Evolutionary conservation across 2,797 vertebrate species (phyloP).

Genomic region (Gallinago solitaria): DNA sequence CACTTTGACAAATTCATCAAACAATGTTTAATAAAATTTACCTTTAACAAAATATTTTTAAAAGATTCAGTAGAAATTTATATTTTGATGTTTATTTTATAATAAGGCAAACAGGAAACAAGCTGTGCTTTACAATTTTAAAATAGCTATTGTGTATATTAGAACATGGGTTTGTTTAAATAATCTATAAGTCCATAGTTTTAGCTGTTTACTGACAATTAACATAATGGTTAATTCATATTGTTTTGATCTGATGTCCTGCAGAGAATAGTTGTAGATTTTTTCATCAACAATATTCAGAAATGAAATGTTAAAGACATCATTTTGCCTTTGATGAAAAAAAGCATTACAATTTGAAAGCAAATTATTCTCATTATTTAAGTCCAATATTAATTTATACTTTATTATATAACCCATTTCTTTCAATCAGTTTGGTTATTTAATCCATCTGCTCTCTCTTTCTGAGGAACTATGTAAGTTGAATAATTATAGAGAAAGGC

Average conservation of each 20-base stretch:
- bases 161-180: background rate
- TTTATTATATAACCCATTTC: constrained; percentile 1
- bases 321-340: constrained; percentile 31
- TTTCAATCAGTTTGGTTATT: constrained; percentile 27
- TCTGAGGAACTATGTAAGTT: background rate
- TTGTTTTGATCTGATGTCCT: constrained; percentile 14
- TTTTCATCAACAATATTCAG: background rate
- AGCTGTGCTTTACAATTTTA: background rate
- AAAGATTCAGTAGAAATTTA: background rate
- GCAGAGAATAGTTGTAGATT: background rate
- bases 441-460: constrained; percentile 6
- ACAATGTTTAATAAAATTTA: background rate
- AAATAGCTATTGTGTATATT: background rate
- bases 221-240: background rate
- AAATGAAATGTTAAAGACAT: background rate
- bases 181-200: background rate
- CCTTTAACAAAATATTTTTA: background rate
- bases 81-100: background rate
- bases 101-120: background rate
- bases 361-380: constrained; percentile 45
- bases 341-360: background rate
- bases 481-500: background rate
- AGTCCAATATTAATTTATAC: constrained; percentile 8
- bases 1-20: background rate
- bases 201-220: constrained; percentile 12